phyloP scores from a whole-genome alignment of 2,797 vertebrate genomes.

The Percopsis omiscomaycus region DNA sequence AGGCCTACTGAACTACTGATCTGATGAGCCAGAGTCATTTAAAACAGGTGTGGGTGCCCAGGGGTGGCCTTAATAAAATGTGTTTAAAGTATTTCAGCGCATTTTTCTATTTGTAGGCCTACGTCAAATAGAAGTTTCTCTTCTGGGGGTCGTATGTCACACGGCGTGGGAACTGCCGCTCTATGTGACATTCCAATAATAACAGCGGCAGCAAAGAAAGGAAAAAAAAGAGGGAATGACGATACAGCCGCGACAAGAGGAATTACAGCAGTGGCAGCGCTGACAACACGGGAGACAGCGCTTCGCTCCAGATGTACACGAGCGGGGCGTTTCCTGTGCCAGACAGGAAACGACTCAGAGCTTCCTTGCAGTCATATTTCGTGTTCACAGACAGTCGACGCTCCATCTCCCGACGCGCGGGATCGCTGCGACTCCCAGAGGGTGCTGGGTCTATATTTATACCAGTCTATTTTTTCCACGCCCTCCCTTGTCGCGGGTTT shows the following conservation, averaged over 20 bases:
- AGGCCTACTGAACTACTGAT: too few relatives aligned
- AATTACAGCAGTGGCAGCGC: constrained; percentile 50
- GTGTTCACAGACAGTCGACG: constrained; percentile 64
- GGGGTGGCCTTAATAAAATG: too few relatives aligned
- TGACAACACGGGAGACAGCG: constrained; percentile 52
- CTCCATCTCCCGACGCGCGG: constrained; percentile 56
- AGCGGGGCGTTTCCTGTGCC: constrained; percentile 63
- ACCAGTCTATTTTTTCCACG: constrained; percentile 44
- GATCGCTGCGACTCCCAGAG: constrained; percentile 26
- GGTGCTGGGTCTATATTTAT: constrained; percentile 49
- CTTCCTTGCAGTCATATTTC: constrained; percentile 62
- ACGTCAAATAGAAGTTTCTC: too few relatives aligned
- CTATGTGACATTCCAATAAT: constrained; percentile 39
- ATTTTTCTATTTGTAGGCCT: too few relatives aligned
- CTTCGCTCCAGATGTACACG: constrained; percentile 60
- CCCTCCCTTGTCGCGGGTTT: constrained; percentile 29
- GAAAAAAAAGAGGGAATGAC: not conserved
- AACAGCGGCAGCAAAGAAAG: constrained; percentile 33
- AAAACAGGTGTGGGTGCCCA: too few relatives aligned
- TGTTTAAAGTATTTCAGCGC: too few relatives aligned
- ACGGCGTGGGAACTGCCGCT: constrained; percentile 2
- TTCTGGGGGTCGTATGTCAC: too few relatives aligned
- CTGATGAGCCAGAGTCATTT: too few relatives aligned
- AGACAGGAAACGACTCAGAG: constrained; percentile 65
- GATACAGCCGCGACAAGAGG: constrained; percentile 48